Percentiles rank a stretch among this genome's conserved stretches.
Evolutionary conservation across 92 coral and sea anemone genomes (phyloP).

Genomic region (Micromussa lordhowensis): DNA sequence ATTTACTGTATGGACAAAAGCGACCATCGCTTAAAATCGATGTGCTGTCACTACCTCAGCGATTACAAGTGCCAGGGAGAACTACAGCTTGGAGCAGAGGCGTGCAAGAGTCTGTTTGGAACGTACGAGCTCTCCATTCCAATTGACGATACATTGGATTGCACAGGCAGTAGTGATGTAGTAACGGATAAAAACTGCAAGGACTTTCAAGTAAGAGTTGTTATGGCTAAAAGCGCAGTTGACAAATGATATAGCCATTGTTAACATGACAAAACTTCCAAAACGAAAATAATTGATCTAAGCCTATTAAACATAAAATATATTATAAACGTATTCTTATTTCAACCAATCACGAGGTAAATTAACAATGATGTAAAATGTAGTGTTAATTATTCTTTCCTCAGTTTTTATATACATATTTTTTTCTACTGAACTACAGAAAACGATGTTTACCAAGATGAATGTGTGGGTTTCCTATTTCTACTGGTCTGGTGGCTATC

Average conservation of each 20-base stretch:
- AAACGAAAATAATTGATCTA: no score
- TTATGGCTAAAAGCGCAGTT: neutral
- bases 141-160: slow-evolving; percentile 3
- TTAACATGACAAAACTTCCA: no score
- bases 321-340: no score
- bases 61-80: neutral
- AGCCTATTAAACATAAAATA: no score
- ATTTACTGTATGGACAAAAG: slow-evolving; percentile 26
- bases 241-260: neutral
- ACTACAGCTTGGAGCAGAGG: slow-evolving; percentile 15
- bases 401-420: neutral
- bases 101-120: slow-evolving; percentile 50
- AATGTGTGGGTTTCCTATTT: slow-evolving; percentile 21
- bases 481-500: slow-evolving; percentile 32
- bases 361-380: no score
- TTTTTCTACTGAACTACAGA: neutral
- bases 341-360: no score
- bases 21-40: slow-evolving; percentile 27
- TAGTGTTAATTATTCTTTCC: no score
- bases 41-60: slow-evolving; percentile 53
- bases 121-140: slow-evolving; percentile 27
- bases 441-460: slow-evolving; percentile 31
- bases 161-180: neutral
- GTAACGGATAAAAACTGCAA: slow-evolving; percentile 37
- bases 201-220: slow-evolving; percentile 22